These are phyloP conservation scores for Tyria jacobaeae DNA, from an alignment of 2,888 invertebrate species.

Conservation along the genomic window DNA sequence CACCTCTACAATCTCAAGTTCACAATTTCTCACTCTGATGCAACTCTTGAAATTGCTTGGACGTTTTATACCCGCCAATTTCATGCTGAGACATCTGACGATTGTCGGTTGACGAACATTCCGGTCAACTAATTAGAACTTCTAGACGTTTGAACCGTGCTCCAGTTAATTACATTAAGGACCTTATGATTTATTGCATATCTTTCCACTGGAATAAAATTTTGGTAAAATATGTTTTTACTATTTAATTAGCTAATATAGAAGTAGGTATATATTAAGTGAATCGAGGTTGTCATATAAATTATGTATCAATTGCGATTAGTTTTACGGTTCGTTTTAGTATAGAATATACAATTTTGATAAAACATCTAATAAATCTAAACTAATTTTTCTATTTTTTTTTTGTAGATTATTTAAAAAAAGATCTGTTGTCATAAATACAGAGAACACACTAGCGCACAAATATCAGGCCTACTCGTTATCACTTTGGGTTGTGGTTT, in stretches of 20 bases:
- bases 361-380: too few relatives aligned
- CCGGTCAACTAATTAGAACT: constrained; percentile 49
- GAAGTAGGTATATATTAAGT: too few relatives aligned
- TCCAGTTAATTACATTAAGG: constrained; percentile 43
- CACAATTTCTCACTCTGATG: constrained; percentile 9
- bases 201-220: constrained; percentile 26
- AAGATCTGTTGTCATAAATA: too few relatives aligned
- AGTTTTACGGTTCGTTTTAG: too few relatives aligned
- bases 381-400: too few relatives aligned
- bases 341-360: too few relatives aligned
- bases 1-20: not conserved
- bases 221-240: constrained; percentile 23
- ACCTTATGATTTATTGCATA: constrained; percentile 43
- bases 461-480: too few relatives aligned
- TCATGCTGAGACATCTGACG: constrained; percentile 18
- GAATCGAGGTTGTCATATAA: too few relatives aligned
- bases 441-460: too few relatives aligned
- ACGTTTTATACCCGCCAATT: constrained; percentile 11
- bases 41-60: constrained; percentile 17
- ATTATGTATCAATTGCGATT: too few relatives aligned
- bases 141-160: constrained; percentile 34
- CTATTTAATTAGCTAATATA: constrained; percentile 5
- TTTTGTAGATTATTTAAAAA: too few relatives aligned
- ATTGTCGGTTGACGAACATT: constrained; percentile 33
- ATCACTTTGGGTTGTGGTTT: too few relatives aligned